Conservation (phyloP, 2,797 vertebrate species). For the Platalea minor region DNA sequence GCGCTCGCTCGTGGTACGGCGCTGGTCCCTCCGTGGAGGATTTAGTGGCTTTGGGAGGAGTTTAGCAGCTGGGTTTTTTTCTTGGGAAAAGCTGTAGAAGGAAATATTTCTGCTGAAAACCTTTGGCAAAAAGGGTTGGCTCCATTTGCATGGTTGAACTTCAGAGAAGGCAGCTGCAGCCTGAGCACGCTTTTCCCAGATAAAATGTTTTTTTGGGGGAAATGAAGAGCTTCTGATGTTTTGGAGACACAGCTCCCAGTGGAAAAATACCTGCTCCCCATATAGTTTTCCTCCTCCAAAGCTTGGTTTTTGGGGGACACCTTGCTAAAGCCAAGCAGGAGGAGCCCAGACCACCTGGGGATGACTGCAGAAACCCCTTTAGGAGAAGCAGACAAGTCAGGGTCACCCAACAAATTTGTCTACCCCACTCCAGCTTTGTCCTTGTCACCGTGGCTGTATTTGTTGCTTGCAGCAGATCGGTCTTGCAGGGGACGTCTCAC, state of each 20-base stretch:
- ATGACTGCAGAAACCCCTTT: neutral
- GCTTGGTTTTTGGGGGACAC: neutral
- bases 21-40: fast-evolving
- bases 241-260: neutral
- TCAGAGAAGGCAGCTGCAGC: neutral
- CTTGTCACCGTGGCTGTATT: neutral
- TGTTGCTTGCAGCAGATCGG: slow-evolving; percentile 14
- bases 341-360: neutral
- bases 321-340: neutral
- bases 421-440: neutral
- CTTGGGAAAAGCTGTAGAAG: neutral
- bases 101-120: neutral
- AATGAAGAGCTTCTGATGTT: neutral
- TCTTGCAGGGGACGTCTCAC: slow-evolving; percentile 47
- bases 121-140: neutral
- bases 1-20: fast-evolving
- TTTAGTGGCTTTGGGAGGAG: neutral
- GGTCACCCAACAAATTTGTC: neutral
- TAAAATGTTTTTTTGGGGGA: neutral
- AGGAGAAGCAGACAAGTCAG: neutral
- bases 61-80: neutral
- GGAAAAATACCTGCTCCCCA: neutral
- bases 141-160: neutral
- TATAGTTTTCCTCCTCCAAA: fast-evolving
- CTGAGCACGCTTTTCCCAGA: neutral